phyloP scores from a whole-genome alignment of 2,888 invertebrate species.

The Perithous albicinctus region DNA sequence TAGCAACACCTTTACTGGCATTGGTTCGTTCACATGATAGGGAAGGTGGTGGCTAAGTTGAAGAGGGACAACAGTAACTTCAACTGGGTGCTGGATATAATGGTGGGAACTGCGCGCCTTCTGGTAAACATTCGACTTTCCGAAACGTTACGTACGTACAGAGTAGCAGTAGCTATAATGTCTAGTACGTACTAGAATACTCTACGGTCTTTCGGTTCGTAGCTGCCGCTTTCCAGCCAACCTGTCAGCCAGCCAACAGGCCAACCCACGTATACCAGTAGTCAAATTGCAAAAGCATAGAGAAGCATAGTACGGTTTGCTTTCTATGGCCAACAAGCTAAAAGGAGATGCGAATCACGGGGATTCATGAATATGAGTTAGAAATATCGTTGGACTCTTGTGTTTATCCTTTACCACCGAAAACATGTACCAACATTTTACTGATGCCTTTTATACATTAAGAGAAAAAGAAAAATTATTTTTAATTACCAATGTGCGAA shows the following conservation, averaged over 20 bases:
- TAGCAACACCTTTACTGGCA: constrained; percentile 9
- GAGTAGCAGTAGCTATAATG: constrained; percentile 14
- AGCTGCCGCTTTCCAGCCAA: not conserved
- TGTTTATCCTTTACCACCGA: not conserved
- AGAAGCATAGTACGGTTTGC: not conserved
- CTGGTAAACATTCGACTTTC: constrained; percentile 59
- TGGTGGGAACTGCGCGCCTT: constrained; percentile 37
- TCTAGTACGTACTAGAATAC: constrained; percentile 14
- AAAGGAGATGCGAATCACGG: constrained; percentile 32
- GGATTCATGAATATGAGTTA: constrained; percentile 48
- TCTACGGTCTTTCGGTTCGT: constrained; percentile 3
- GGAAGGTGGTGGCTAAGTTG: constrained; percentile 14
- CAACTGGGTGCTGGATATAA: not conserved
- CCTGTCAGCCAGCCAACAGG: not conserved
- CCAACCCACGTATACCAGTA: too few relatives aligned
- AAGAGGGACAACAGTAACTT: constrained; percentile 1
- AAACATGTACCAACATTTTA: constrained; percentile 13
- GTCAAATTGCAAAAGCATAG: not conserved
- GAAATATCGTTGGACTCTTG: constrained; percentile 46
- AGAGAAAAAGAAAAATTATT: too few relatives aligned
- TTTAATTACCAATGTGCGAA: too few relatives aligned
- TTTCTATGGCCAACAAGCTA: not conserved
- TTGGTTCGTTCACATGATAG: not conserved
- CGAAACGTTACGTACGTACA: constrained; percentile 29
- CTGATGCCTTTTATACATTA: too few relatives aligned